A percentile compares a stretch with the other conserved stretches of the same genome.
Evolutionary conservation across 1,140 invertebrate species (phyloP).

Genomic region (Drosophila nikananu): DNA sequence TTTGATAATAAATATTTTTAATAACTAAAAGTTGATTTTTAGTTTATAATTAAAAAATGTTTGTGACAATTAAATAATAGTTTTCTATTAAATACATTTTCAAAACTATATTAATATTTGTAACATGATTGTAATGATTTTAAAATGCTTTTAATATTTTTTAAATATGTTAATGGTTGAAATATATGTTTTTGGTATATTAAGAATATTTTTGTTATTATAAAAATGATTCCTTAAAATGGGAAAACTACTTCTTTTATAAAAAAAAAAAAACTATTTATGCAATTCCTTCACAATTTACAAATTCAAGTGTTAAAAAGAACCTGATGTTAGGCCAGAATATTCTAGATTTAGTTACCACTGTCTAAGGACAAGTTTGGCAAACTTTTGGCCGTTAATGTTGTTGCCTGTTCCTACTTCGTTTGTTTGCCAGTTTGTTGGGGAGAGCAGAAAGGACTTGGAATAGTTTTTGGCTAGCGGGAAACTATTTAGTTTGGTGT

Average conservation of each 20-base stretch:
- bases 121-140: background rate
- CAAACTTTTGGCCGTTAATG: constrained; percentile 20
- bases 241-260: no score
- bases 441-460: constrained; percentile 17
- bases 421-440: constrained; percentile 47
- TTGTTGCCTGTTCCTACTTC: constrained; percentile 18
- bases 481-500: constrained; percentile 55
- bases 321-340: no score
- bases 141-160: background rate
- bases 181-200: background rate
- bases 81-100: background rate
- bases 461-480: constrained; percentile 36
- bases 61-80: no score
- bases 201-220: background rate
- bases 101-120: background rate
- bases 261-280: no score
- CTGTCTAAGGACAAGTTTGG: constrained; percentile 17
- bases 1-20: no score
- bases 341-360: background rate
- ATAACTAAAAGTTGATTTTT: no score
- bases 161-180: background rate
- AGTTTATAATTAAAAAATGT: no score
- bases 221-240: no score
- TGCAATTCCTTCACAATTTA: no score
- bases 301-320: background rate